These are phyloP conservation scores for Apostichopus californicus DNA, from an alignment of 35 echinoderm and acorn worm species.

Conservation along the genomic window DNA sequence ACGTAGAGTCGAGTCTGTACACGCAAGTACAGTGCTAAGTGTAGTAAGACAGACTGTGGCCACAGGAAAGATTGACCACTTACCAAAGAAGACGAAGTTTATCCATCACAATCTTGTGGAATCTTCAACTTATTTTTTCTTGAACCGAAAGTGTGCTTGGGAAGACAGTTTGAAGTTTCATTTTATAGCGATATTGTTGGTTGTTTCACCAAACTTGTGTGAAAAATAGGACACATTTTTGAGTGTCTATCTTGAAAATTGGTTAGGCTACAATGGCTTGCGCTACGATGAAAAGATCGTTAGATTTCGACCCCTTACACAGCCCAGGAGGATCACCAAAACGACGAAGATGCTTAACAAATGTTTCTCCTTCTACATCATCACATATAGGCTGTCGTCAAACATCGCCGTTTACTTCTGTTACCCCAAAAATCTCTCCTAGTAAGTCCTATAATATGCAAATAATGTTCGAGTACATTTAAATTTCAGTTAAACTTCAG, in stretches of 20 bases:
- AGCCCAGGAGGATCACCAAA: constrained; percentile 94
- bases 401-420: constrained; percentile 89
- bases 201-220: not conserved
- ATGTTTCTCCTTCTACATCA: constrained; percentile 79
- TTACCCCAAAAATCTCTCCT: constrained; percentile 87
- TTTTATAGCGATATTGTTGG: not conserved
- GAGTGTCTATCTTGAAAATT: not conserved
- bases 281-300: constrained; percentile 97
- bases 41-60: too few relatives aligned
- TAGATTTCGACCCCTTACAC: constrained; percentile 99
- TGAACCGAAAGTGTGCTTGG: not conserved
- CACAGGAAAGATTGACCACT: not conserved
- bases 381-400: constrained; percentile 78
- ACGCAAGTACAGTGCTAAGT: too few relatives aligned
- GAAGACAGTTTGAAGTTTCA: not conserved
- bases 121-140: not conserved
- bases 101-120: constrained; percentile 18
- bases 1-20: too few relatives aligned
- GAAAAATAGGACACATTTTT: constrained; percentile 9
- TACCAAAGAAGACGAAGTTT: not conserved
- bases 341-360: constrained; percentile 92
- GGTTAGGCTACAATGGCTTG: constrained; percentile 86
- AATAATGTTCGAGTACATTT: constrained; percentile 26
- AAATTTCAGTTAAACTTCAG: not conserved
- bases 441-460: constrained; percentile 66